Evolutionary conservation across 2,888 invertebrate genomes (phyloP).

Genomic region (Pachydiplax longipennis): DNA sequence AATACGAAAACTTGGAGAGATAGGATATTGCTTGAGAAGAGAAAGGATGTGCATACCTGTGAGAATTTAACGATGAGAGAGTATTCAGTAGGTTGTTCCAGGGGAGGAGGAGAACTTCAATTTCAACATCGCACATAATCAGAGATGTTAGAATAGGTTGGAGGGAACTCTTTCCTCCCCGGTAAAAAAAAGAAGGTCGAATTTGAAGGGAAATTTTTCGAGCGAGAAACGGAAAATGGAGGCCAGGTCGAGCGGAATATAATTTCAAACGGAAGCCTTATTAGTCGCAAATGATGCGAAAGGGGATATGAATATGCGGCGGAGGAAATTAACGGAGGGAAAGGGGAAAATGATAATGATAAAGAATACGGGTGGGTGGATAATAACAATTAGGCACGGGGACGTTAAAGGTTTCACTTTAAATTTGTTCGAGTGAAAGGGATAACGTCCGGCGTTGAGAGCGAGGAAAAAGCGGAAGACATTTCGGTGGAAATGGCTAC

Average conservation of each 20-base stretch:
- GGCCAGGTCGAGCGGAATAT: neutral
- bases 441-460: neutral
- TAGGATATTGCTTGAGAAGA: too few relatives aligned
- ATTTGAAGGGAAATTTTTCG: too few relatives aligned
- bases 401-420: neutral
- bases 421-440: neutral
- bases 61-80: too few relatives aligned
- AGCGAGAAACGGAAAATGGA: neutral
- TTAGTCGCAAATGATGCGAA: constrained; percentile 25
- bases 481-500: neutral
- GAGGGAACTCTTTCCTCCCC: too few relatives aligned
- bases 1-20: too few relatives aligned
- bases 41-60: too few relatives aligned
- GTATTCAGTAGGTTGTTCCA: too few relatives aligned
- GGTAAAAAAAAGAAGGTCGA: neutral
- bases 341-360: neutral
- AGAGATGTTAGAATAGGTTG: neutral
- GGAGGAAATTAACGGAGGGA: neutral
- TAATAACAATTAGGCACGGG: neutral
- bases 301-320: constrained; percentile 9
- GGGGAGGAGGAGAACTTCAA: neutral
- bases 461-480: neutral
- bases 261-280: constrained; percentile 36
- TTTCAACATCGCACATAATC: neutral
- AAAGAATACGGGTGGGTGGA: neutral